Evolutionary conservation across 2,888 invertebrate genomes (phyloP).

Genomic region (Saturnia japonica): DNA sequence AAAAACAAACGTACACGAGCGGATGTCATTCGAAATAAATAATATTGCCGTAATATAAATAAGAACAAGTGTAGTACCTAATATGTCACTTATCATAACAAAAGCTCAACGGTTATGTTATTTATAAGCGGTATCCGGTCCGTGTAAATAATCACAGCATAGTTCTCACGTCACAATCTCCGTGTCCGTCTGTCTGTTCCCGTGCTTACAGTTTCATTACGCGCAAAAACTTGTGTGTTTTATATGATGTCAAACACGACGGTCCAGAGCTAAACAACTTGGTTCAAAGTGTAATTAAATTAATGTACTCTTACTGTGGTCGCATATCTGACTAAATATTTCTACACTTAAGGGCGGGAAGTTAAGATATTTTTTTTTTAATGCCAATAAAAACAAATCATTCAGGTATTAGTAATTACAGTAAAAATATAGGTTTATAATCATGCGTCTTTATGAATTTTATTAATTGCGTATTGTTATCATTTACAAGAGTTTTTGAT

Average conservation of each 20-base stretch:
- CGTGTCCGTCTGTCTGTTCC: slow-evolving; percentile 39
- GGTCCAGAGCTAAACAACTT: slow-evolving; percentile 63
- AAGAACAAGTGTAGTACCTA: slow-evolving; percentile 35
- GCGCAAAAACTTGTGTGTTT: slow-evolving; percentile 58
- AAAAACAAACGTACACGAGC: neutral
- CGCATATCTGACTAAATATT: slow-evolving; percentile 76
- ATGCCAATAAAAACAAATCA: neutral
- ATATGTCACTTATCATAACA: slow-evolving; percentile 44
- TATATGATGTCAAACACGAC: slow-evolving; percentile 68
- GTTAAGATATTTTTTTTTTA: neutral
- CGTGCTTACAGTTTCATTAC: slow-evolving; percentile 63
- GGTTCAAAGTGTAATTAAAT: slow-evolving; percentile 69
- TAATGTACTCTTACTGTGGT: slow-evolving; percentile 72
- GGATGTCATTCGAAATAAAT: slow-evolving; percentile 22
- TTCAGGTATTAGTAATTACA: neutral
- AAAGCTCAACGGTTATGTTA: slow-evolving; percentile 51
- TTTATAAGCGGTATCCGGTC: slow-evolving; percentile 66
- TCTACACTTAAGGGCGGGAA: slow-evolving; percentile 64
- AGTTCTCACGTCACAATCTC: slow-evolving; percentile 38
- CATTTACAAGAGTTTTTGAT: too few species aligned
- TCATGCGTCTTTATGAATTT: neutral
- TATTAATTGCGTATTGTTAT: neutral
- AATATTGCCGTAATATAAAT: slow-evolving; percentile 28
- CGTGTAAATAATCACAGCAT: slow-evolving; percentile 27
- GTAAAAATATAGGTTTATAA: neutral